Evolutionary conservation across 1,140 invertebrate species (phyloP), one percentile per base, ranked within the genome.

Genomic region (Habropoda laboriosa): DNA sequence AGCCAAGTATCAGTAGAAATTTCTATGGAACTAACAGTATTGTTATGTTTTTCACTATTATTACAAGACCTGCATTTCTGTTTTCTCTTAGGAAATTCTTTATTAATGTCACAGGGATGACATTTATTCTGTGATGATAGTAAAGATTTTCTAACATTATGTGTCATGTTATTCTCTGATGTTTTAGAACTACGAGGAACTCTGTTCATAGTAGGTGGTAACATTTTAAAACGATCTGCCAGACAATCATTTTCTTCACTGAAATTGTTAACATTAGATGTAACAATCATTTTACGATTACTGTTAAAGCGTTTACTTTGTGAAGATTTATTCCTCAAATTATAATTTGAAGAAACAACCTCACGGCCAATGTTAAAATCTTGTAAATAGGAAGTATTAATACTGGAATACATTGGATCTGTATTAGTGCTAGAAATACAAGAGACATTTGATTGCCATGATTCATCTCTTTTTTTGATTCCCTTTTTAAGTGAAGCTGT

Each of bases 271-370:
- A 87, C 45, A 35, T 86, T 91, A 1, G 90, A 91, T 2, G 89
- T 88, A 5, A 70, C 60, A 8, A 89, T 86, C 21, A 45, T 55
- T 57, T 72, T 35, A 18, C 4, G 24, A 35, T 64, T 27, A 6
- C 5, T 38, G 6, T 24, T 47, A 8, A 10, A 3, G 3, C 0
- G 8, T 5, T 83, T 73, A 12, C 66, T 70, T 8, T 64, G 79
- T 0, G 27, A 38, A 4, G 86, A 7, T 10, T 84, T 51, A 13
- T 83, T 88, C 35, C 57, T 88, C 4, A 91, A 63, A 70, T 90
- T 89, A 0, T 60, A 76, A 51, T 89, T 89, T 0, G 86, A 90
- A 4, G 89, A 71, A 13, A 91, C 55, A 35, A 92, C 68, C 38
- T 90, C 90, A 45, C 85, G 91, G 7, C 68, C 81, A 3, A 74